Base-by-base conservation (phyloP, 2,888 invertebrate species). In the Leuctra nigra region DNA sequence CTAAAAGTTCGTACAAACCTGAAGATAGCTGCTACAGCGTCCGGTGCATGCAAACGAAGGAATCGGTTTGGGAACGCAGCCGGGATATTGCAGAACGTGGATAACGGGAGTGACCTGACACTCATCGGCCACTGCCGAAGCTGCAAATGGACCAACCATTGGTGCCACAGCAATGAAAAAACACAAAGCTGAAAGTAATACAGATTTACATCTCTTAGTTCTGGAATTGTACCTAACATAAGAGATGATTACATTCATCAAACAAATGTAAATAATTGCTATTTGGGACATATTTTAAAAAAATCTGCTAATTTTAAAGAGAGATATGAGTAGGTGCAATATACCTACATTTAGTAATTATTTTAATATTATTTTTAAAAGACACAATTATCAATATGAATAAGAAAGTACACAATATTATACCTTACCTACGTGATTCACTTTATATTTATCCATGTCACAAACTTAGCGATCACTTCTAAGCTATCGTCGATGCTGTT, bases 11-110 rank as follows among this genome's bases (percentile, higher is more conserved):
- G n/a, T n/a, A n/a, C n/a, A 68, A 74, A 92, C 93, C 81, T 94
- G 94, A 54, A 94, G 84, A 67, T 94, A 94, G 64, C 92, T 93
- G 54, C 88, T 86, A 71, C 94, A 95, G 67, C 87, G 82, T 55
- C 94, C 94, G 59, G 88, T 87, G 67, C 94, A 95, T 18, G 93
- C 93, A 70, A 91, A 94, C 60, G 92, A 93, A 1, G 94, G 92
- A 66, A 95, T 92, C 1, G 91, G 91, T 71, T 92, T 93, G 4
- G 93, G 91, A 41, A 90, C 85, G 72, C 94, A 95, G 58, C 94
- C 93, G 2, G 91, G 88, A 73, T 91, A 90, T 69, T 91, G 89
- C 25, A 95, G 76, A 9, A 92, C 88, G 71, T 94, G 93, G 62
- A 94, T 89, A 24, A 94, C 93, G 1, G 92, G 92, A 2, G 91